Evolutionary conservation across 2,113 vertebrate species (phyloP).

Genomic region (Struthidea cinerea): DNA sequence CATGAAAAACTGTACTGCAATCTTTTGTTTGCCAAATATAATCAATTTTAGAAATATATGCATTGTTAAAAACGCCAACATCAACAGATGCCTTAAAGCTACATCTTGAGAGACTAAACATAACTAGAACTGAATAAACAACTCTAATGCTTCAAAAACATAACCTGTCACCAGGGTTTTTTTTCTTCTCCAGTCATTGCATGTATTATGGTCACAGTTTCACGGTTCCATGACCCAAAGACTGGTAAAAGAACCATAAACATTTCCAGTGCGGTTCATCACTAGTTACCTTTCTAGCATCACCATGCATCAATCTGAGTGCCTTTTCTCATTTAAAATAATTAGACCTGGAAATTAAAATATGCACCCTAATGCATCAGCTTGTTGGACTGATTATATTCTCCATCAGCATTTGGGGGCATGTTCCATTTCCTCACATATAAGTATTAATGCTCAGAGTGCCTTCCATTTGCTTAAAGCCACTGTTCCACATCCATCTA

Average conservation of each 20-base stretch:
- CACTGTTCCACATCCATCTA: not conserved
- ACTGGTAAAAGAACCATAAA: not conserved
- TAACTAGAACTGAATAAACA: not conserved
- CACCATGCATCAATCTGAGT: not conserved
- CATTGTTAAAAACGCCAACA: not conserved
- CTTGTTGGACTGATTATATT: not conserved
- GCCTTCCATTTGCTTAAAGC: not conserved
- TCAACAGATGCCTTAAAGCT: not conserved
- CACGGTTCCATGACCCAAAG: not conserved
- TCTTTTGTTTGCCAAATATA: not conserved
- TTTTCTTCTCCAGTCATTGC: not conserved
- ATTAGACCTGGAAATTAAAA: not conserved
- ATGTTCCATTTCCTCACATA: not conserved
- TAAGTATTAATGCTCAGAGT: not conserved
- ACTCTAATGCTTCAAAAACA: not conserved
- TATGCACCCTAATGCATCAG: not conserved
- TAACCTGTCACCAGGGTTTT: not conserved
- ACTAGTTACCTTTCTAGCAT: not conserved
- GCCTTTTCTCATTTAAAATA: not conserved
- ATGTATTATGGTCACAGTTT: not conserved
- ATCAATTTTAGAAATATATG: not conserved
- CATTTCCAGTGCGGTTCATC: not conserved
- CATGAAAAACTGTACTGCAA: not conserved
- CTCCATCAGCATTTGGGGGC: not conserved
- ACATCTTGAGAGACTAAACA: not conserved